phyloP scores from a whole-genome alignment of 2,113 vertebrate genomes.

The Trachemys scripta region DNA sequence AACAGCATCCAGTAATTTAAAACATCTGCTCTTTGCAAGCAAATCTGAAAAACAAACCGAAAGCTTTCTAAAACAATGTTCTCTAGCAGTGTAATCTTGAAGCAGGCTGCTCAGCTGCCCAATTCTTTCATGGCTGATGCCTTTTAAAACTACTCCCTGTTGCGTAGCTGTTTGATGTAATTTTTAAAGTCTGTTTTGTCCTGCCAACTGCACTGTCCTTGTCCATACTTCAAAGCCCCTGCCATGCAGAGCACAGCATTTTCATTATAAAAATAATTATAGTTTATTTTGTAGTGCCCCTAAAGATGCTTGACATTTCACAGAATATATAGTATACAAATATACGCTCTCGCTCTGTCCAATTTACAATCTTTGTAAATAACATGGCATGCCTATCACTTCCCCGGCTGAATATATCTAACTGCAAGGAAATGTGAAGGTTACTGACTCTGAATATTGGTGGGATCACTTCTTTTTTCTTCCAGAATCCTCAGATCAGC shows the following conservation, averaged over 20 bases:
- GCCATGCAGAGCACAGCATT: slow-evolving; percentile 39
- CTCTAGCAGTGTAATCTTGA: slow-evolving; percentile 19
- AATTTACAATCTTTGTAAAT: neutral
- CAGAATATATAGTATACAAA: neutral
- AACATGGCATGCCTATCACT: neutral
- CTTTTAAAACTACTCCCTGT: slow-evolving; percentile 77
- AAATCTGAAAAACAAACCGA: slow-evolving; percentile 49
- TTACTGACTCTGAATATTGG: neutral
- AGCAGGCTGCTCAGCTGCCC: slow-evolving; percentile 29
- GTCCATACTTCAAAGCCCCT: slow-evolving; percentile 59
- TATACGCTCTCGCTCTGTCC: neutral
- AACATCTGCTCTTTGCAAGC: slow-evolving; percentile 40
- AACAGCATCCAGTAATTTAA: slow-evolving; percentile 37
- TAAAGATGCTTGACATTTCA: neutral
- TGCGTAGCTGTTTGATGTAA: slow-evolving; percentile 64
- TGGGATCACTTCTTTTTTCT: neutral
- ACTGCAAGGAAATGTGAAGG: neutral
- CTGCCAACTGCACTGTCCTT: slow-evolving; percentile 55
- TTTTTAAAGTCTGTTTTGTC: slow-evolving; percentile 74
- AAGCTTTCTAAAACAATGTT: slow-evolving; percentile 57
- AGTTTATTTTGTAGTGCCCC: slow-evolving; percentile 37
- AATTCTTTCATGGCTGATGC: slow-evolving; percentile 44
- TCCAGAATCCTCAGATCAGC: neutral
- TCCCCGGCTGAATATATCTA: neutral
- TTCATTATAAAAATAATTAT: slow-evolving; percentile 2